A percentile compares a stretch with the other conserved stretches of the same genome.
Evolutionary conservation across 1,140 invertebrate genomes (phyloP).

Genomic region (Coptotermes formosanus): DNA sequence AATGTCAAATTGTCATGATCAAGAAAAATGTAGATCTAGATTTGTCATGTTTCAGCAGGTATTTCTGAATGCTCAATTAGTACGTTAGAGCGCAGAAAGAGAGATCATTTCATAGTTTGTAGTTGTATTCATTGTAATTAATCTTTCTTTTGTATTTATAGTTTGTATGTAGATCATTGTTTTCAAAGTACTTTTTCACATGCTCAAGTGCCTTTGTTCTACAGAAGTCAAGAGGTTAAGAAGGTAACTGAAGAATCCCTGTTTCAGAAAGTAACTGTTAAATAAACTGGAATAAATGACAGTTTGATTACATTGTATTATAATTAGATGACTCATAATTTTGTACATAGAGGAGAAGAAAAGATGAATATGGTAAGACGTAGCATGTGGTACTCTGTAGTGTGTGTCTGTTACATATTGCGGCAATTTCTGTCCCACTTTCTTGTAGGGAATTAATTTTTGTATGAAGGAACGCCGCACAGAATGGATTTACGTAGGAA

Average conservation of each 20-base stretch:
- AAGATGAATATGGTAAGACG: background rate
- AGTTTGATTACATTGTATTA: background rate
- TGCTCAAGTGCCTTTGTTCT: background rate
- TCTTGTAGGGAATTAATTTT: background rate
- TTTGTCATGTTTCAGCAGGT: background rate
- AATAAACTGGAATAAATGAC: background rate
- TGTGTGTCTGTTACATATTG: background rate
- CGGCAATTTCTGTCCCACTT: background rate
- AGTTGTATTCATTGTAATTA: background rate
- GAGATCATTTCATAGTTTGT: background rate
- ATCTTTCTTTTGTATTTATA: background rate
- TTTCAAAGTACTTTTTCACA: background rate
- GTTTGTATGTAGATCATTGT: background rate
- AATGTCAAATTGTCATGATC: background rate
- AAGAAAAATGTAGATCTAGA: background rate
- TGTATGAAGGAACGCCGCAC: background rate
- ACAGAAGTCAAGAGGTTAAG: background rate
- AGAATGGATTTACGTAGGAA: background rate
- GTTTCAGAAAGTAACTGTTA: background rate
- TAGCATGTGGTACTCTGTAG: background rate
- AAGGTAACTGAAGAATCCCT: background rate
- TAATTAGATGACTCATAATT: background rate
- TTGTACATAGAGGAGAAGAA: background rate
- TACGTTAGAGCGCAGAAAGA: background rate
- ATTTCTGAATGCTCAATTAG: background rate